Evolutionary conservation across 2,113 vertebrate species (phyloP).

Genomic region (Saimiri boliviensis): DNA sequence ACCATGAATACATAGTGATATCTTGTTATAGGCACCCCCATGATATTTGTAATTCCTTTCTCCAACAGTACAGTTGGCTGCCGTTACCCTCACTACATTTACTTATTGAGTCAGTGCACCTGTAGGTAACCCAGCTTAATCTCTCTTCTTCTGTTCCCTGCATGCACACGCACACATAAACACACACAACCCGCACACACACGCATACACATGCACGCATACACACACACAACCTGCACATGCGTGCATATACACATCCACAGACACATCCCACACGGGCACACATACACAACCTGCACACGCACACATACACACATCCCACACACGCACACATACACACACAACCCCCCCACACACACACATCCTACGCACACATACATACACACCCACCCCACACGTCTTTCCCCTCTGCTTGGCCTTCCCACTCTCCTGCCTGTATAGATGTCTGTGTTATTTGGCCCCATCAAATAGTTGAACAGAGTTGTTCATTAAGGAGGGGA

Average conservation of each 20-base stretch:
- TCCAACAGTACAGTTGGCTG: background rate
- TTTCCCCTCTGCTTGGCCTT: background rate
- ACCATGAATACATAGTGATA: background rate
- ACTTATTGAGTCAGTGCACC: background rate
- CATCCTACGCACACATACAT: too few species aligned
- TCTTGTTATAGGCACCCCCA: background rate
- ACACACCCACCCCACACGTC: rapidly evolving
- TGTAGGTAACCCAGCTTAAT: background rate
- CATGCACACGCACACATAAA: too few species aligned
- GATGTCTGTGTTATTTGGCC: background rate
- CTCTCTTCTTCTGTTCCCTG: too few species aligned
- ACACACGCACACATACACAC: too few species aligned
- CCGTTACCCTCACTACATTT: background rate
- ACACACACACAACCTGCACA: too few species aligned
- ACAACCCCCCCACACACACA: background rate
- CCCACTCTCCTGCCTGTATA: background rate
- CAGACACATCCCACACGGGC: too few species aligned
- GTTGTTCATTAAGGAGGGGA: background rate
- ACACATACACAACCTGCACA: too few species aligned
- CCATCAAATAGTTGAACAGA: background rate
- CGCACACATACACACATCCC: rapidly evolving
- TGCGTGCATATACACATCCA: too few species aligned
- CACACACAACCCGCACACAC: too few species aligned
- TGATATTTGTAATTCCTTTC: background rate
- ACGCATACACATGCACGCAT: too few species aligned